Percentiles rank a stretch among this genome's conserved stretches.
Evolutionary conservation across 2,113 vertebrate species (phyloP).

Genomic region (Nesogale talazaci): DNA sequence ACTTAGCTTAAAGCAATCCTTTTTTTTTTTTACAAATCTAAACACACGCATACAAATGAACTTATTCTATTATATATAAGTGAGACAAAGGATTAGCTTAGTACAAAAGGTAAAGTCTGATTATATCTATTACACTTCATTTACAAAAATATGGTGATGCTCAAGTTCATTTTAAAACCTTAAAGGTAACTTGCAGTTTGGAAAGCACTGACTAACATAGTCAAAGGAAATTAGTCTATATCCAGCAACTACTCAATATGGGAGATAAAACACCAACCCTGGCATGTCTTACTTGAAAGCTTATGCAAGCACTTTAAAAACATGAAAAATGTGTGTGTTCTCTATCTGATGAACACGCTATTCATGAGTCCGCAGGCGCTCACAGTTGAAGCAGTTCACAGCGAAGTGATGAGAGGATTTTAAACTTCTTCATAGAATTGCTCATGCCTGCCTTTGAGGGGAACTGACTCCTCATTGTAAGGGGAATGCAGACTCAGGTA

Average conservation of each 20-base stretch:
- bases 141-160: neutral
- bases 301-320: neutral
- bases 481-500: neutral
- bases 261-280: neutral
- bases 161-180: neutral
- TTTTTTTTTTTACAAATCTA: neutral
- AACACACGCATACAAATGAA: neutral
- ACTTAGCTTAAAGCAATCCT: neutral
- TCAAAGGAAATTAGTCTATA: slow-evolving; percentile 5
- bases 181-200: neutral
- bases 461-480: neutral
- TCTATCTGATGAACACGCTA: neutral
- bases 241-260: neutral
- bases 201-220: neutral
- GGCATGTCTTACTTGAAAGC: neutral
- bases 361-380: neutral
- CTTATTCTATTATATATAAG: neutral
- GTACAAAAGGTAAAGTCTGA: neutral
- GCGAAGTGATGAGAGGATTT: neutral
- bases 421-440: neutral
- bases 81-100: neutral
- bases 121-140: neutral
- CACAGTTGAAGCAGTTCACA: neutral
- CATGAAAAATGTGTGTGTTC: neutral
- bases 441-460: neutral